phyloP scores from a whole-genome alignment of 2,888 invertebrate species.

The Ophion slaviceki region DNA sequence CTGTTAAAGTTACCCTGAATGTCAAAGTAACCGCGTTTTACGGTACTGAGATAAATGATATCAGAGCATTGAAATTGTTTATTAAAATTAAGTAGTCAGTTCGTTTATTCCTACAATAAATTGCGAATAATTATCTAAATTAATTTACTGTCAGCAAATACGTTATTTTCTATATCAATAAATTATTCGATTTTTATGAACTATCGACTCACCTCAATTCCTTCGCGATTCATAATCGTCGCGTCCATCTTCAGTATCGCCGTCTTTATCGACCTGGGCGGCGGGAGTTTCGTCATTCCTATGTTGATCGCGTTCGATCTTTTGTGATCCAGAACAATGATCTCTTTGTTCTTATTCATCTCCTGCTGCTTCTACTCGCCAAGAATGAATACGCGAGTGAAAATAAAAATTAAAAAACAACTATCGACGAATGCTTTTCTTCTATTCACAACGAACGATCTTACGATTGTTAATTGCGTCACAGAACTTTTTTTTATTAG shows the following conservation, averaged over 20 bases:
- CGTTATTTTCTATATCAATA: not conserved
- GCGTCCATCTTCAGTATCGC: conserved; percentile 99
- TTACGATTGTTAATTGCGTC: conserved; percentile 46
- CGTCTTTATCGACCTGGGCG: conserved; percentile 98
- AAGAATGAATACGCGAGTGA: conserved; percentile 47
- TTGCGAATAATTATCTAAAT: not conserved
- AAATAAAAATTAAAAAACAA: not conserved
- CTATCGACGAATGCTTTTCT: not conserved
- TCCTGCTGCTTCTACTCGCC: conserved; percentile 90
- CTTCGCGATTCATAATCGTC: conserved; percentile 98
- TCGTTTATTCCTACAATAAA: too few species aligned
- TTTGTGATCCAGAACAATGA: conserved; percentile 97
- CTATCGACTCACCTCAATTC: conserved; percentile 89
- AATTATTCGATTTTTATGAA: not conserved
- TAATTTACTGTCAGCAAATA: not conserved
- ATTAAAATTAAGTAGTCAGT: too few species aligned
- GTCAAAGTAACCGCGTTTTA: too few species aligned
- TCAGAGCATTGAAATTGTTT: too few species aligned
- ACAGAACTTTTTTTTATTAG: conserved; percentile 31
- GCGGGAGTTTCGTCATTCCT: conserved; percentile 99
- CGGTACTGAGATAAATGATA: too few species aligned
- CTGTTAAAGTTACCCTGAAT: too few species aligned
- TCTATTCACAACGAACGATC: not conserved
- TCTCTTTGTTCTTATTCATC: conserved; percentile 93
- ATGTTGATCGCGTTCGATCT: conserved; percentile 99